Evolutionary conservation across 2,797 vertebrate species (phyloP), one percentile per base, ranked within the genome.

Genomic region (Catharus ustulatus): DNA sequence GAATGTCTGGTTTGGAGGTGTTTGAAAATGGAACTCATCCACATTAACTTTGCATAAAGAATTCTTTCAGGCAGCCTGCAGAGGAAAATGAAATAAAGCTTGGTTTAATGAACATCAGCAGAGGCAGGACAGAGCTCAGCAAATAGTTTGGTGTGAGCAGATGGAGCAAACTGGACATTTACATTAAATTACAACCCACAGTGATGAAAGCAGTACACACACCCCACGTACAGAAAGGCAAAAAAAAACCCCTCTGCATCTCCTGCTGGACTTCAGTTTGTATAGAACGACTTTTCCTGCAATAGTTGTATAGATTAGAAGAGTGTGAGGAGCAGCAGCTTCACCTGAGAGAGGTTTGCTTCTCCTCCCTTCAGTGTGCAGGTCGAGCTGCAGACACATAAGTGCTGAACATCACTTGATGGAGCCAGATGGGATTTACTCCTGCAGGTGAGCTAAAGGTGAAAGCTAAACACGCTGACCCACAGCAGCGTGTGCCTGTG

Each of bases 1-100:
- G 63, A 88, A 88, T 43, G 71, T 46, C 91, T 94, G 64, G 7
- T 89, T 94, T 74, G 27, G 63, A 96, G 80, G 89, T 90, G 79
- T 96, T 87, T 84, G 80, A 76, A 88, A 91, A 93, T 58, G 27
- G 59, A 94, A 94, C 95, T 89, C 34, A 42, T 94, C 69, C 80
- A 18, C 30, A 32, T 58, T 88, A 89, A 54, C 71, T 67, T 86
- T 76, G 85, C 78, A 90, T 90, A 93, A 92, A 93, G 89, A 91
- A 88, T 86, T 81, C 66, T 92, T 95, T 92, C 83, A 82, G 59
- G 48, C 58, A 78, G 48, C 57, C 45, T 78, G 76, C 66, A 78
- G 76, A 66, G 32, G 8, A 1, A 18, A 40, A 80, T 34, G 48
- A 17, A 48, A 32, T 48, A 32, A 20, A 11, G 9, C 24, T 88